phyloP scores from a whole-genome alignment of 2,888 invertebrate genomes.

The Xestia xanthographa region DNA sequence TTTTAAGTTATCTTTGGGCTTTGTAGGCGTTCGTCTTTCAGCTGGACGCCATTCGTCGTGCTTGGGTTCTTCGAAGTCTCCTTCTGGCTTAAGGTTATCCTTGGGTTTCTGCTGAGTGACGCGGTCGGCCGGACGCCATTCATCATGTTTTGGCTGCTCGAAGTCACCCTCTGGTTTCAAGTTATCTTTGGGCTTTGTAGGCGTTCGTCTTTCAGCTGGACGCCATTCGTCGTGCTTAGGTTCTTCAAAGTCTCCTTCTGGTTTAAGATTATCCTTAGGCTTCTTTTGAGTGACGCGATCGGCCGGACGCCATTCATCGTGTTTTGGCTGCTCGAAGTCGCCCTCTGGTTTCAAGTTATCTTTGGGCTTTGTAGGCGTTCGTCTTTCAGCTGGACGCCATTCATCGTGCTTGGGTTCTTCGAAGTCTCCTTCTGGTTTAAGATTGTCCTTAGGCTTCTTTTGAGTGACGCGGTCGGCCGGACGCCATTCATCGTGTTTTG shows the following conservation, averaged over 20 bases:
- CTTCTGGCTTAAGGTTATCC: slow-evolving; percentile 90
- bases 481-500: slow-evolving; percentile 77
- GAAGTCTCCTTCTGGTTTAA: slow-evolving; percentile 89
- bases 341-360: slow-evolving; percentile 85
- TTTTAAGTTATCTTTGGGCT: slow-evolving; percentile 85
- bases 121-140: slow-evolving; percentile 84
- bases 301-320: slow-evolving; percentile 80
- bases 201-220: slow-evolving; percentile 37
- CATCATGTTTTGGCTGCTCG: slow-evolving; percentile 82
- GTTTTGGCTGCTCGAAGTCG: slow-evolving; percentile 87
- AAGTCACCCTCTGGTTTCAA: slow-evolving; percentile 87
- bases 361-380: neutral
- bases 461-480: slow-evolving; percentile 81
- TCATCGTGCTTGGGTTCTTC: slow-evolving; percentile 77
- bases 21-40: too few species aligned
- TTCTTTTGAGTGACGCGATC: slow-evolving; percentile 80
- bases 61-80: slow-evolving; percentile 84
- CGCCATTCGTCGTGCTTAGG: slow-evolving; percentile 72
- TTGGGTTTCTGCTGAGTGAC: slow-evolving; percentile 73
- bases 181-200: slow-evolving; percentile 50
- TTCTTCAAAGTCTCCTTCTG: slow-evolving; percentile 88
- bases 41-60: slow-evolving; percentile 80
- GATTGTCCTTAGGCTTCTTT: slow-evolving; percentile 87
- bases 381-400: slow-evolving; percentile 75
- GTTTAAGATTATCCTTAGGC: slow-evolving; percentile 87